phyloP scores from a whole-genome alignment of 2,113 vertebrate species.

The Empidonax traillii region DNA sequence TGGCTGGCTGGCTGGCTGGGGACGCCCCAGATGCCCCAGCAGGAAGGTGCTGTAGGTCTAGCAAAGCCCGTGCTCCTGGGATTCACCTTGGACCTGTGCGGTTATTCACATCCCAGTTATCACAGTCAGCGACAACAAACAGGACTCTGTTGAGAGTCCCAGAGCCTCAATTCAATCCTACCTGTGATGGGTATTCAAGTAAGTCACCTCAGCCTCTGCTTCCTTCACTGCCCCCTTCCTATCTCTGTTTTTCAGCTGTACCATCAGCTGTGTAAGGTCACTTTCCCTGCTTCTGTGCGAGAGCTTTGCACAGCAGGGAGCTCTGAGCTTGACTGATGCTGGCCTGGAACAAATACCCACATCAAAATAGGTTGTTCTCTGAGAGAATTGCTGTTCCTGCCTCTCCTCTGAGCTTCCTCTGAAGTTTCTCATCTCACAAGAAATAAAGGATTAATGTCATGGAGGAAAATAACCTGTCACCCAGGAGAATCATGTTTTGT shows the following conservation, averaged over 20 bases:
- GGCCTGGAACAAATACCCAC: not conserved
- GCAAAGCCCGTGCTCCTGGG: not conserved
- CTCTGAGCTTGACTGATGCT: not conserved
- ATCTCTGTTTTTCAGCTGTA: not conserved
- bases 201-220: not conserved
- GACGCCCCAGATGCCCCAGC: not conserved
- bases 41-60: not conserved
- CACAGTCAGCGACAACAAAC: not conserved
- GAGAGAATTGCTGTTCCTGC: not conserved
- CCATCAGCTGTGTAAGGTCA: not conserved
- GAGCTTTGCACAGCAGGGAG: not conserved
- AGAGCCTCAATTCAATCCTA: not conserved
- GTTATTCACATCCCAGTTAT: not conserved
- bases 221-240: not conserved
- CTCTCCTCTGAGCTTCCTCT: not conserved
- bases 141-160: not conserved
- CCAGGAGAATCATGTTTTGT: not conserved
- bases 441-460: slow-evolving; percentile 9
- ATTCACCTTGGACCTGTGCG: not conserved
- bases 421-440: not conserved
- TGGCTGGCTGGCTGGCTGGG: not conserved
- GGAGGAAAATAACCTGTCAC: slow-evolving; percentile 24
- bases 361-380: not conserved
- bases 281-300: not conserved
- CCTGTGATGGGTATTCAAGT: not conserved